These are phyloP conservation scores for Strigamia maritima DNA, from an alignment of 2,888 invertebrate species.

Conservation along the genomic window DNA sequence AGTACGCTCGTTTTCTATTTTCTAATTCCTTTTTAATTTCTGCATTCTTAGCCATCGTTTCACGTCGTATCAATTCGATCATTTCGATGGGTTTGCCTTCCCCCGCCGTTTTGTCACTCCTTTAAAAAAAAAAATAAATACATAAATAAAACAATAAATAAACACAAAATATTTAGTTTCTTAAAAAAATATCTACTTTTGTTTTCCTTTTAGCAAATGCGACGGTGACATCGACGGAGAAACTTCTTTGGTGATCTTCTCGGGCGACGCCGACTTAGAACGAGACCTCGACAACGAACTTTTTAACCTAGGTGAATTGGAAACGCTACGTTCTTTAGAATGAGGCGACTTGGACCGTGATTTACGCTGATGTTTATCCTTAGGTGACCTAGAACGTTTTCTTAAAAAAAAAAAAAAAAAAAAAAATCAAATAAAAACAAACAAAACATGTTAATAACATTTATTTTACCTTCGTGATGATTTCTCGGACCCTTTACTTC, in stretches of 20 bases:
- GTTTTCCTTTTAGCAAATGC: neutral
- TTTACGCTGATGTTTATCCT: conserved; percentile 3
- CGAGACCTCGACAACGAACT: conserved; percentile 39
- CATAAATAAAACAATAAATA: too few species aligned
- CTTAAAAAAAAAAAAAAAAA: conserved; percentile 1
- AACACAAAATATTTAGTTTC: neutral
- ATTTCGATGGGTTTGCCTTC: too few species aligned
- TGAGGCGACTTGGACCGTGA: conserved; percentile 44
- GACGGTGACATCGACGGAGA: neutral
- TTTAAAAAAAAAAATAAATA: neutral
- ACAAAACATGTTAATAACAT: too few species aligned
- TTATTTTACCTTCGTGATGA: neutral
- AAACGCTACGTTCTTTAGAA: conserved; percentile 40
- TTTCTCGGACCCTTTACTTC: conserved; percentile 22
- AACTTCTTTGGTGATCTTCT: neutral
- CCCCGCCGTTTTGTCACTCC: neutral
- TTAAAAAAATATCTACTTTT: neutral
- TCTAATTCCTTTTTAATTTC: conserved; percentile 17
- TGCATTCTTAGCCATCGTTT: too few species aligned
- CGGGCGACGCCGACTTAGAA: neutral
- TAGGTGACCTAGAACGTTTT: conserved; percentile 42
- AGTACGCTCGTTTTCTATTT: neutral
- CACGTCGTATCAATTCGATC: too few species aligned
- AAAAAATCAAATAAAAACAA: neutral
- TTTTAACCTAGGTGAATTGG: conserved; percentile 41